A percentile compares a stretch with the other conserved stretches of the same genome.
These are phyloP conservation scores for Batillaria attramentaria DNA, from an alignment of 1,140 invertebrate genomes.

Conservation along the genomic window DNA sequence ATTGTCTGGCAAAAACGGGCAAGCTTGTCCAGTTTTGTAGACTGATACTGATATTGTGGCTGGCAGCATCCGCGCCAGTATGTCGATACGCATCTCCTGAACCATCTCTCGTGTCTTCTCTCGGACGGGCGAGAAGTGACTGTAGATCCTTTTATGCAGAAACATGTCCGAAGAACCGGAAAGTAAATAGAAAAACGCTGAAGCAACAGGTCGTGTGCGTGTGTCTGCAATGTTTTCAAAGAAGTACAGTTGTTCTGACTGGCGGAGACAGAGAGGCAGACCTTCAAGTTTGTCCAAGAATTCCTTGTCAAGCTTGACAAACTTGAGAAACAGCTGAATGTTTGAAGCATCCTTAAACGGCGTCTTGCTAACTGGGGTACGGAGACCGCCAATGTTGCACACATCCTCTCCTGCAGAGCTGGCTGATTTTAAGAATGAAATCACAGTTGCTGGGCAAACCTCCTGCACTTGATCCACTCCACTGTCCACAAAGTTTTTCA, in stretches of 20 bases:
- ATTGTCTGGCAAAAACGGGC: neutral
- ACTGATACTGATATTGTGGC: neutral
- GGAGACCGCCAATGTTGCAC: constrained; percentile 4
- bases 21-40: neutral
- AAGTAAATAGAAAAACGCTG: neutral
- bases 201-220: neutral
- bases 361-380: neutral
- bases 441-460: constrained; percentile 2
- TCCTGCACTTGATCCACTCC: constrained; percentile 2
- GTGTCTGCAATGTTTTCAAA: neutral
- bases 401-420: neutral
- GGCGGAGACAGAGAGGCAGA: constrained; percentile 19
- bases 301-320: neutral
- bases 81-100: neutral
- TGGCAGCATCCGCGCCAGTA: constrained; percentile 4
- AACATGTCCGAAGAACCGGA: constrained; percentile 13
- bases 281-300: neutral
- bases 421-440: constrained; percentile 8
- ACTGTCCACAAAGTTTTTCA: constrained; percentile 8
- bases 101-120: neutral
- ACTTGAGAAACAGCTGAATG: neutral
- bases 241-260: constrained; percentile 7
- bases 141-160: neutral
- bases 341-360: neutral
- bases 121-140: neutral